A percentile compares a stretch with the other conserved stretches of the same genome.
These are phyloP conservation scores for Colostygia pectinataria DNA, from an alignment of 2,888 invertebrate species.

Conservation along the genomic window DNA sequence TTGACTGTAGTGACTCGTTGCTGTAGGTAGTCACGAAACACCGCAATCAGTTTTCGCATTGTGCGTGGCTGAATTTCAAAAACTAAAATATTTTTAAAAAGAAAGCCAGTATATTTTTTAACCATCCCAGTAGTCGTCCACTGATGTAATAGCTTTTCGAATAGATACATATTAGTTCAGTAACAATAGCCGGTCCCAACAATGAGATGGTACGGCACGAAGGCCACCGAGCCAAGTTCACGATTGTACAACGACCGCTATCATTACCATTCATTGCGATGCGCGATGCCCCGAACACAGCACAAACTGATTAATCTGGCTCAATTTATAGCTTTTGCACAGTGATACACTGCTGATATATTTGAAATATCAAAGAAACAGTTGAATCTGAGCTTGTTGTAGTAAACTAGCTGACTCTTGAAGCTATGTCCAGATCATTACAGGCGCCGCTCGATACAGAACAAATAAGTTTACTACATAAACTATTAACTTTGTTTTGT, in stretches of 20 bases:
- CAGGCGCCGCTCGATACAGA: conserved; percentile 30
- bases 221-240: conserved; percentile 75
- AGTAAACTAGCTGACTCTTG: conserved; percentile 3
- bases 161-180: conserved; percentile 34
- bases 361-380: too few species aligned
- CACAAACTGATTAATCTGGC: conserved; percentile 10
- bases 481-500: conserved; percentile 37
- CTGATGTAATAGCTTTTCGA: conserved; percentile 31
- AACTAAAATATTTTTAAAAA: background rate
- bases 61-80: too few species aligned
- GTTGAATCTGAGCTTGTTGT: too few species aligned
- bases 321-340: conserved; percentile 10
- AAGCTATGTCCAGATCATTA: conserved; percentile 40
- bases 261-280: conserved; percentile 72
- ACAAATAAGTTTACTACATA: too few species aligned
- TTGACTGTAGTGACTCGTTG: too few species aligned
- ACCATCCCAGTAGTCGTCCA: background rate
- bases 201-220: conserved; percentile 62
- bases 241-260: conserved; percentile 72
- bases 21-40: too few species aligned
- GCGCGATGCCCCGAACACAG: conserved; percentile 43
- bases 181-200: conserved; percentile 49
- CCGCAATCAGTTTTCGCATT: too few species aligned
- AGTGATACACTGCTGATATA: background rate
- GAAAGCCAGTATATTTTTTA: conserved; percentile 4